Evolutionary conservation across 2,113 vertebrate species (phyloP).

Genomic region (Nicator chloris): DNA sequence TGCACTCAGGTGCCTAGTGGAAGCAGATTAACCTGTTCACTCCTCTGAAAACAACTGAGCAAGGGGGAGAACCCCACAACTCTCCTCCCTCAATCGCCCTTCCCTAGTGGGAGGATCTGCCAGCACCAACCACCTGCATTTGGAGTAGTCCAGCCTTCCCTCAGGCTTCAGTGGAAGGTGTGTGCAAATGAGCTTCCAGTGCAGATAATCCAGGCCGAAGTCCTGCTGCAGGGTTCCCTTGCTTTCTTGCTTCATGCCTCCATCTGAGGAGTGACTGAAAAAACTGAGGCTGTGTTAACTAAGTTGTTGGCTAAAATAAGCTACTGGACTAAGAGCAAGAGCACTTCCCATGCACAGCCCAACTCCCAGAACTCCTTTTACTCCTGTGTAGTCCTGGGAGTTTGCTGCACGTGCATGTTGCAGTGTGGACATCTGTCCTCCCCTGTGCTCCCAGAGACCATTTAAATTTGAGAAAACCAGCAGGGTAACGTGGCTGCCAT

Average conservation of each 20-base stretch:
- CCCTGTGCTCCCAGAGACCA: background rate
- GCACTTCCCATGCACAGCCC: background rate
- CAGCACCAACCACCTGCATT: background rate
- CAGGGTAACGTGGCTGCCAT: background rate
- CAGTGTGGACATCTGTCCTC: background rate
- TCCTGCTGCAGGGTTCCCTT: background rate
- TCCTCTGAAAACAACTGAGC: background rate
- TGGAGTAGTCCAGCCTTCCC: background rate
- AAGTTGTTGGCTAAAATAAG: background rate
- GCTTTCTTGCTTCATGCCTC: background rate
- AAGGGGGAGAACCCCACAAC: background rate
- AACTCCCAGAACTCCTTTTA: background rate
- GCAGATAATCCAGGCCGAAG: background rate
- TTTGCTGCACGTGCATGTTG: accelerated
- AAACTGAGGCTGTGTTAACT: background rate
- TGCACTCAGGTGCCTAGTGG: background rate
- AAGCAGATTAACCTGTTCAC: background rate
- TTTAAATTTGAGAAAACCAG: background rate
- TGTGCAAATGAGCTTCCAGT: background rate
- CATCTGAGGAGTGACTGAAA: background rate
- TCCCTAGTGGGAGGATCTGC: background rate
- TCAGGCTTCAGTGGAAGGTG: background rate
- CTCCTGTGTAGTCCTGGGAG: background rate
- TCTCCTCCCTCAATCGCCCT: background rate
- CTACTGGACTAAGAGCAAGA: background rate